Percentiles rank a stretch among this genome's conserved stretches.
Evolutionary conservation across 2,888 invertebrate genomes (phyloP).

Genomic region (Cosmia pyralina): DNA sequence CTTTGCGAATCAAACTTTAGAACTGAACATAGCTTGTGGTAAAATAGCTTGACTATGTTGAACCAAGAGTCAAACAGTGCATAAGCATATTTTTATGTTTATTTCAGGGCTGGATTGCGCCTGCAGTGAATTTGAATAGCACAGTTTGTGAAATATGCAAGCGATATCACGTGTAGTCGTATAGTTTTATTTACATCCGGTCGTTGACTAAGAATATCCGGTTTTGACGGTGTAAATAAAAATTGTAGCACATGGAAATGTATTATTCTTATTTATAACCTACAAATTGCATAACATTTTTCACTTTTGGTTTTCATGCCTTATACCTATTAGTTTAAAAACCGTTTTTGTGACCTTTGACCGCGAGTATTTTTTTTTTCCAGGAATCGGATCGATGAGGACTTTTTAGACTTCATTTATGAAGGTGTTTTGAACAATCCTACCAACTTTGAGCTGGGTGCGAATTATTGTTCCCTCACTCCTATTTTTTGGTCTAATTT

Average conservation of each 20-base stretch:
- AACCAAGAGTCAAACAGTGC: slow-evolving; percentile 69
- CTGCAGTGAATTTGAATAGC: slow-evolving; percentile 80
- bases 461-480: too few species aligned
- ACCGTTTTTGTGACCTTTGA: too few species aligned
- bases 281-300: slow-evolving; percentile 10
- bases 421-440: too few species aligned
- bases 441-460: too few species aligned
- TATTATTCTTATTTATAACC: background rate
- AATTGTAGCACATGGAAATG: slow-evolving; percentile 14
- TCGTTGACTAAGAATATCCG: slow-evolving; percentile 64
- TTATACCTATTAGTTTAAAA: too few species aligned
- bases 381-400: too few species aligned
- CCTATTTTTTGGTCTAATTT: too few species aligned
- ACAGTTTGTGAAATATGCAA: slow-evolving; percentile 76
- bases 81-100: slow-evolving; percentile 77
- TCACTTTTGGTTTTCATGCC: slow-evolving; percentile 5
- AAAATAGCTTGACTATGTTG: slow-evolving; percentile 50
- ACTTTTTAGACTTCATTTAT: too few species aligned
- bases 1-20: slow-evolving; percentile 47
- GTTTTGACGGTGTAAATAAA: slow-evolving; percentile 50
- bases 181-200: slow-evolving; percentile 73
- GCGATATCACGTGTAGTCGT: slow-evolving; percentile 67
- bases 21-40: slow-evolving; percentile 37
- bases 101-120: slow-evolving; percentile 75
- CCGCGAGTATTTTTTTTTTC: too few species aligned